Evolutionary conservation across 2,113 vertebrate genomes (phyloP), one percentile per base, ranked within the genome.

Genomic region (Epinephelus fuscoguttatus): DNA sequence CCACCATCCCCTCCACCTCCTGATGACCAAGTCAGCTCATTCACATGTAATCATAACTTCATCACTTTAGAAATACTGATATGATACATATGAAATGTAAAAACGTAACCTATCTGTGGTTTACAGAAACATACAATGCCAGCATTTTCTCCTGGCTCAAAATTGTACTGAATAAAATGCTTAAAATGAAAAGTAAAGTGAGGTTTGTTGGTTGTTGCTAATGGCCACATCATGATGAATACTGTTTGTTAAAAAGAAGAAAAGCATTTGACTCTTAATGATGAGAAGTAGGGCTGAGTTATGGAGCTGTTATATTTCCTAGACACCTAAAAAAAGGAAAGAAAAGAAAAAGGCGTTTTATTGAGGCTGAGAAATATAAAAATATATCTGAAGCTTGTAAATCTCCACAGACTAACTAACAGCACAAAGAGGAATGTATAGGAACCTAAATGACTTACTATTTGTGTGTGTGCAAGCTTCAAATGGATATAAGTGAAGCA

Each of bases 361-460:
- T 8, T 30, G 55, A 61, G 55, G 10, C 1, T 11, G 30, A 61
- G 55, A 52, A 70, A 67, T 19, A 57, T 19, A 21, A 10, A 59
- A 60, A 57, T 57, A 52, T 27, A 64, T 59, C 0, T 45, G n/a
- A 66, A 60, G 27, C 50, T 52, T 73, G 47, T 27, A 72, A 76
- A 52, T 47, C 56, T 78, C 23, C 4, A 15, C 2, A 18, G 47
- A 56, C 18, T 50, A 45, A 47, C 33, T 3, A 3, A 49, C 33
- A 5, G 25, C 14, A 64, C 37, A 74, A 17, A 55, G 17, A 45
- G 14, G 49, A 19, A 49, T 13, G 21, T n/a, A 57, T 2, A 64
- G 11, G 70, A 19, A 79, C 0, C 0, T 27, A 19, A 21, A 17
- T 15, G 10, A 53, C 3, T 50, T 13, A 12, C 1, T 21, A 9